Evolutionary conservation across 2,888 invertebrate genomes (phyloP), one percentile per base, ranked within the genome.

Genomic region (Drosophila longiperda): DNA sequence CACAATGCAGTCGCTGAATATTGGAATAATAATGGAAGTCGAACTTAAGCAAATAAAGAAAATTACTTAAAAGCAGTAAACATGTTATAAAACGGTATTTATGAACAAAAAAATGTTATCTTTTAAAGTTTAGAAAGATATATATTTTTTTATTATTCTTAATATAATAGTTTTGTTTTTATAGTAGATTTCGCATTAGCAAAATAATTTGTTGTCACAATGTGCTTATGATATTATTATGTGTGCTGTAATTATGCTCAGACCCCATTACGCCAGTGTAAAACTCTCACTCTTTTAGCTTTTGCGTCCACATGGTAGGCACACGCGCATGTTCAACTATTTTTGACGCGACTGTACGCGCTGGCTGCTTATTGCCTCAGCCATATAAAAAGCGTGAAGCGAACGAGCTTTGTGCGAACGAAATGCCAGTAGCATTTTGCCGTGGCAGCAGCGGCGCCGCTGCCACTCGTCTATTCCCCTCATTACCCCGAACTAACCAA

Each of bases 351-450:
- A 85, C 85, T 85, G 85, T 90, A 85, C 85, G 59, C 78, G 55
- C 49, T 64, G 66, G 60, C 79, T 79, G 70, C 82, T 82, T 71
- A 80, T 80, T 80, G 87, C 90, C 72, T 79, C 69, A 79, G 66
- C 81, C 89, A 87, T 89, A 87, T 76, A 87, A 89, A 83, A 89
- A 89, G 85, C 89, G 81, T 85, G 75, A 75, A 86, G 82, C 88
- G 73, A 76, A 86, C 86, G 72, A 89, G 84, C 88, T 84, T 76
- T 90, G 85, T 81, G 88, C 79, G 87, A 87, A 89, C 86, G 85
- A 87, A 87, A 89, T 89, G 90, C 83, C 90, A 87, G 86, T 90
- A 87, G 86, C 90, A 89, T 85, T 90, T 90, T 85, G 75, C 79
- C 79, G 80, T 73, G 78, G 78, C 66, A 62, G 75, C 75, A 64